Base-by-base conservation (phyloP, 2,888 invertebrate genomes). In the Ceriagrion tenellum region DNA sequence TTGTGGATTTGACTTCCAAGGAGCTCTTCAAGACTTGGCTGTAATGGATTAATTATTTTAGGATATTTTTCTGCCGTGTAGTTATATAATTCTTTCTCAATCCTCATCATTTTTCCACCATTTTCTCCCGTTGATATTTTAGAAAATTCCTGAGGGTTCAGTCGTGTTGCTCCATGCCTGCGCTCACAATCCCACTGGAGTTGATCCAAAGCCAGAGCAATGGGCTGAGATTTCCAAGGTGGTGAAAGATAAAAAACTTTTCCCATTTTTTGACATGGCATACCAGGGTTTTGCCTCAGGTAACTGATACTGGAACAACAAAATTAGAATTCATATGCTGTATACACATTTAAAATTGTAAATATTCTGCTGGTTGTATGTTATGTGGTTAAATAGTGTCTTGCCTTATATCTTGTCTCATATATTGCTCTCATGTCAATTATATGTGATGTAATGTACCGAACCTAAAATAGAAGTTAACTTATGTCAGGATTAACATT, bases 121-220 rank as follows among this genome's bases (percentile, higher is more conserved):
- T 96, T 91, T 59, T 74, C 47, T 89, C 26, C 59, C 47, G 69
- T 30, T 96, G 96, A 96, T 95, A 95, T 97, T 97, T 18, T 97
- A 99, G 99, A 99, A 99, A 98, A 99, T 99, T 90, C 99, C 99
- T 0, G 98, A 98, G 96, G 98, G 98, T 95, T 98, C 99, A 0
- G 98, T 99, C 20, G 98, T 99, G 96, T 97, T 99, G 95, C 97
- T 99, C 81, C 99, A 99, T 97, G 99, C 99, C 0, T 99, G 99
- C 97, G 99, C 99, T 16, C 99, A 99, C 97, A 99, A 99, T 97
- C 99, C 99, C 26, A 99, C 99, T 55, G 99, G 99, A 30, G 99
- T 99, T 6, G 99, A 99, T 97, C 99, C 99, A 3, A 98, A 97
- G 95, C 97, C 97, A 13, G 98, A 98, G 95, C 99, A 99, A 96